These are phyloP conservation scores for Micropoecilia bifurca DNA, from an alignment of 2,797 vertebrate species.

Conservation along the genomic window DNA sequence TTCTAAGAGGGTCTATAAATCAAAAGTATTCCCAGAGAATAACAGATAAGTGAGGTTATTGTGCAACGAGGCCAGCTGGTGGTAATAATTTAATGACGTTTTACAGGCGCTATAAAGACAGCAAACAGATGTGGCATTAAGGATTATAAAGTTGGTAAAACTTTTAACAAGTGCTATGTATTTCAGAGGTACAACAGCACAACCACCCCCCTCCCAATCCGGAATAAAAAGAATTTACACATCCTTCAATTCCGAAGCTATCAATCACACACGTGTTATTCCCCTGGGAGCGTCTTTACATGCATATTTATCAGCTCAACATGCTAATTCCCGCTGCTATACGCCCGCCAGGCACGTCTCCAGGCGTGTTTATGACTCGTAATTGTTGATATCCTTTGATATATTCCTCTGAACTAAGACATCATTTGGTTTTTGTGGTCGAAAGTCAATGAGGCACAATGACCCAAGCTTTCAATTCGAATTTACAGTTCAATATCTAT, in stretches of 20 bases:
- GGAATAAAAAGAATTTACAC: constrained; percentile 99
- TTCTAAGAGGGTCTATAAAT: constrained; percentile 88
- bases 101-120: constrained; percentile 92
- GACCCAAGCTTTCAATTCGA: constrained; percentile 92
- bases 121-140: constrained; percentile 97
- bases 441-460: constrained; percentile 96
- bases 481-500: constrained; percentile 92
- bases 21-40: constrained; percentile 85
- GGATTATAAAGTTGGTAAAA: constrained; percentile 99
- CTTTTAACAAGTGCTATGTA: constrained; percentile 99
- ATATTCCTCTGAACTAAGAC: constrained; percentile 98
- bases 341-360: constrained; percentile 96
- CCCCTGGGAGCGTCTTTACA: constrained; percentile 99
- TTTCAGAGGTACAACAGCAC: constrained; percentile 92
- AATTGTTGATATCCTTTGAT: constrained; percentile 99
- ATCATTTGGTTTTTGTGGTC: constrained; percentile 98
- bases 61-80: constrained; percentile 86
- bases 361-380: constrained; percentile 99
- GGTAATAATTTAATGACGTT: constrained; percentile 95
- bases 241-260: constrained; percentile 99
- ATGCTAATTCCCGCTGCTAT: constrained; percentile 99
- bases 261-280: constrained; percentile 99
- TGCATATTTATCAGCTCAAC: constrained; percentile 99
- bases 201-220: constrained; percentile 75
- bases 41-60: constrained; percentile 86